These are phyloP conservation scores for Homarus americanus DNA, from an alignment of 1,140 invertebrate genomes.

Conservation along the genomic window DNA sequence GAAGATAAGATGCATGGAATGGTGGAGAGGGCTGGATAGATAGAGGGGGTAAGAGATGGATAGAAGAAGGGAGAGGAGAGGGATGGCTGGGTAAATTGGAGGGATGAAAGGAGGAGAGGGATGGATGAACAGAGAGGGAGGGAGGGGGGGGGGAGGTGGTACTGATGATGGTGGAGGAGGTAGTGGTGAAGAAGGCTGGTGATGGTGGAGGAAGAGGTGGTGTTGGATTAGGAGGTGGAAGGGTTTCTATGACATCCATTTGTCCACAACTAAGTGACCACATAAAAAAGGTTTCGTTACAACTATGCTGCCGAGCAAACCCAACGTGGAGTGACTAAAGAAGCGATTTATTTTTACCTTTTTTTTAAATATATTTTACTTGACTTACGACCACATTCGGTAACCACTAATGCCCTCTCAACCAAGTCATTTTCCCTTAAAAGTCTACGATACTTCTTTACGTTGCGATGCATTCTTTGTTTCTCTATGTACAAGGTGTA, in stretches of 20 bases:
- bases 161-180: background rate
- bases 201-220: background rate
- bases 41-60: background rate
- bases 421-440: slow-evolving; percentile 57
- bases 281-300: slow-evolving; percentile 38
- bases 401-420: slow-evolving; percentile 39
- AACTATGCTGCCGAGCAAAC: slow-evolving; percentile 41
- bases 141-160: no score
- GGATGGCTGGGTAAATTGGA: background rate
- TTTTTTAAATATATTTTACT: background rate
- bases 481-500: slow-evolving; percentile 56
- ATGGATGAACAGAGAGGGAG: background rate
- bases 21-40: background rate
- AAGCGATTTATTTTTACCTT: slow-evolving; percentile 7
- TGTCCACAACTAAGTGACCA: slow-evolving; percentile 37
- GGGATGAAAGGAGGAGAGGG: background rate
- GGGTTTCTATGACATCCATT: slow-evolving; percentile 26
- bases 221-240: no score
- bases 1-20: no score
- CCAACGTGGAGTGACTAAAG: slow-evolving; percentile 21
- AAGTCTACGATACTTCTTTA: slow-evolving; percentile 31
- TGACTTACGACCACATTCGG: no score
- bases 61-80: background rate
- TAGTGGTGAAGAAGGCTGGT: background rate
- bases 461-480: slow-evolving; percentile 22